Evolutionary conservation across 2,888 invertebrate species (phyloP), one percentile per base, ranked within the genome.

Genomic region (Eupithecia subumbrata): DNA sequence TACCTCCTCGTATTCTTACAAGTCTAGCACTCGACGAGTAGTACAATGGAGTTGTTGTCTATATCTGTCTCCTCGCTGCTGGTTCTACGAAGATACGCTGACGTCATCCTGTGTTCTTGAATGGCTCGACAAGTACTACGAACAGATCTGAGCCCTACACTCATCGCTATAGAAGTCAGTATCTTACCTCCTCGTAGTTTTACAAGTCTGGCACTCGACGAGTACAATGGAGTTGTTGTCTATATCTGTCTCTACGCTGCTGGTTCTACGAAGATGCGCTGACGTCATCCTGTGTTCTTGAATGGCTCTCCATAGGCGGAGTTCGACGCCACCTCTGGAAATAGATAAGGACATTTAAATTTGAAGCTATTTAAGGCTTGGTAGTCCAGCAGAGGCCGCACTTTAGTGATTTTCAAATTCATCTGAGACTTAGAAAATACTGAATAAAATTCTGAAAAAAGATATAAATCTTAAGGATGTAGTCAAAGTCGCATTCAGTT

Each of bases 241-340:
- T 75, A 91, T 91, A 81, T 95, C 95, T 0, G 94, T 92, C 63
- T 94, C 95, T 0, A 92, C 91, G 80, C 94, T 94, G 85, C 94
- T 93, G 0, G 91, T 85, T 25, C 94, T 89, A 0, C 93, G 90
- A 3, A 92, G 82, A 43, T 87, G 87, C 3, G 88, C 79, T 14
- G 85, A 78, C 75, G 89, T 89, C 0, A 91, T 79, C 0, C 97
- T 95, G 85, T 96, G 96, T 66, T 96, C 95, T 76, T 96, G 90
- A 73, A 99, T 96, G 0, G 97, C 97, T 78, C 97, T 96, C 98
- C 98, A 99, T 79, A 99, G 94, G 74, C 97, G 96, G 69, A 98
- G 96, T 87, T 98, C 97, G 37, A 97, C 95, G 63, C 98, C 98
- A 72, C 97, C 97, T 87, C 97, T 97, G 92, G 73, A 64, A 34